Percentiles rank a stretch among this genome's conserved stretches.
Conservation (phyloP, 2,113 vertebrate genomes). For the Cynocephalus volans region DNA sequence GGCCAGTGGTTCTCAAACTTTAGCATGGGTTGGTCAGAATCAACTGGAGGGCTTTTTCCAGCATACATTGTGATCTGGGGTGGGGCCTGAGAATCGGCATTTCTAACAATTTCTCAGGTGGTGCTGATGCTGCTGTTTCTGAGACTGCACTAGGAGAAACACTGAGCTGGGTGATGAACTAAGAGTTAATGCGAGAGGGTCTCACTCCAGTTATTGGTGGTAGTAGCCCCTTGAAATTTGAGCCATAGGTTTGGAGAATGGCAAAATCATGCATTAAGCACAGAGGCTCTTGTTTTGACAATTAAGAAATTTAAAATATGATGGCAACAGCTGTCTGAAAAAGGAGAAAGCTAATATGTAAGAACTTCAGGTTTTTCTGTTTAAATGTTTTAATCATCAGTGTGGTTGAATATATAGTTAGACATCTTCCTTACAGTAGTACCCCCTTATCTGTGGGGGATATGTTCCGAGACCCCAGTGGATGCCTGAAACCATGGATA, state of each 20-base stretch:
- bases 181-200: background rate
- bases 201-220: background rate
- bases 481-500: no score
- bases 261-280: background rate
- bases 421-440: background rate
- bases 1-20: background rate
- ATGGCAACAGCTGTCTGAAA: background rate
- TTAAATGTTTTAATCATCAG: background rate
- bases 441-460: no score
- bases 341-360: background rate
- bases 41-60: background rate
- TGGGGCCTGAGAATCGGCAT: background rate
- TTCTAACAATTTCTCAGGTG: background rate
- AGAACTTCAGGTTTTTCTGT: background rate
- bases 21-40: background rate
- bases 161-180: background rate
- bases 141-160: background rate
- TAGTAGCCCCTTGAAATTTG: background rate
- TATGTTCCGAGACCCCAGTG: no score
- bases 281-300: background rate
- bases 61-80: background rate
- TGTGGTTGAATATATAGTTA: background rate
- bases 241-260: background rate
- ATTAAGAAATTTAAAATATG: background rate
- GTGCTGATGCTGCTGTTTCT: background rate